Conservation (phyloP, 2,888 invertebrate genomes). For the Tinea semifulvella region DNA sequence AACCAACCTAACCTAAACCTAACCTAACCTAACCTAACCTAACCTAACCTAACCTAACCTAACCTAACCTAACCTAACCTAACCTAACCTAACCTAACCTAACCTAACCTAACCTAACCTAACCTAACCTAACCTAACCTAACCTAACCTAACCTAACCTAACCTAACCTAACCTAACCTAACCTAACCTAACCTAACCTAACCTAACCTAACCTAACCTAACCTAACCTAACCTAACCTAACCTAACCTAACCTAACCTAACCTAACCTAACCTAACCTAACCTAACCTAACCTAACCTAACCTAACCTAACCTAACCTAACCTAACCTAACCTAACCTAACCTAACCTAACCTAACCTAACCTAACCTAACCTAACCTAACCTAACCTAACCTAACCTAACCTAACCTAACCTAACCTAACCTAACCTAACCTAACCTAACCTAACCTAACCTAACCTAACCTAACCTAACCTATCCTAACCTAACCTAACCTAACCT, state of each 20-base stretch:
- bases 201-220: conserved; percentile 15
- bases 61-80: conserved; percentile 10
- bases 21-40: conserved; percentile 6
- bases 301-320: conserved; percentile 15
- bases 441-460: conserved; percentile 9
- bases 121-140: conserved; percentile 15
- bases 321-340: conserved; percentile 15
- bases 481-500: conserved; percentile 15
- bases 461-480: conserved; percentile 15
- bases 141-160: conserved; percentile 15
- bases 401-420: conserved; percentile 15
- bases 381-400: conserved; percentile 15
- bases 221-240: conserved; percentile 15
- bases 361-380: conserved; percentile 15
- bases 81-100: conserved; percentile 5
- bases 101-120: conserved; percentile 15
- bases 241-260: conserved; percentile 15
- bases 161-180: conserved; percentile 15
- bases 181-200: conserved; percentile 15
- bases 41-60: conserved; percentile 10
- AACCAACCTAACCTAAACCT: background rate
- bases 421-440: conserved; percentile 15
- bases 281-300: conserved; percentile 15
- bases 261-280: conserved; percentile 15
- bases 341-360: conserved; percentile 15